Base-by-base conservation (phyloP, 2,797 vertebrate genomes). In the Malacoctenus gilli region DNA sequence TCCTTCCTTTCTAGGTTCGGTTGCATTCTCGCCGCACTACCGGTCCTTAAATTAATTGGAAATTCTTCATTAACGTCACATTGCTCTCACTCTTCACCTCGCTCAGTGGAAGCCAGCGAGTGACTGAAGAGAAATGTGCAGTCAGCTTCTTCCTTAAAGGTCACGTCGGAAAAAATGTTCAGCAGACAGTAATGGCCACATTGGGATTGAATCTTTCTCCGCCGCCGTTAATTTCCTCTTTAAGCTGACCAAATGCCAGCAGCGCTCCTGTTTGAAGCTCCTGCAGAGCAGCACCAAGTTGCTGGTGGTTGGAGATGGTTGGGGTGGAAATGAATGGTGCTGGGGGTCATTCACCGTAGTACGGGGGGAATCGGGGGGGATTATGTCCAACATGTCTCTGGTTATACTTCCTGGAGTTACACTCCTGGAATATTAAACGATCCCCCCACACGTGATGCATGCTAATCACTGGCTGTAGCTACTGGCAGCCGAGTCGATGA, bases 111-210 rank as follows among this genome's bases (percentile, higher is more conserved):
- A 77, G 65, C 64, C 56, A 59, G 68, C 49, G 68, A 70, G 47
- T 46, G 58, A 65, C 40, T 47, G 58, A 66, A 54, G 44, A 78
- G 67, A 83, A 85, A 55, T 76, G 78, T 81, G 71, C 48, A 68
- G 74, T 89, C 87, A 87, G 87, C 86, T 69, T 56, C 73, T 83
- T 79, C 63, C 62, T 82, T 83, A 87, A 89, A 90, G 87, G 88
- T 88, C 85, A 88, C 59, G 52, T 36, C 12, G 22, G 25, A 51
- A 60, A 77, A 56, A 73, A 65, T 61, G 53, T 66, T 57, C 39
- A 9, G 75, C 57, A 59, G 74, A 86, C 68, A 77, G 73, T 83
- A 82, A 82, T 75, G 70, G 66, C 75, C 57, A 47, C 59, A 31
- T 54, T 73, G 70, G 72, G 71, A 81, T 75, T 73, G 72, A 61